Percentiles rank a stretch among this genome's conserved stretches.
These are phyloP conservation scores for Conops quadrifasciatus DNA, from an alignment of 2,888 invertebrate species.

Conservation along the genomic window DNA sequence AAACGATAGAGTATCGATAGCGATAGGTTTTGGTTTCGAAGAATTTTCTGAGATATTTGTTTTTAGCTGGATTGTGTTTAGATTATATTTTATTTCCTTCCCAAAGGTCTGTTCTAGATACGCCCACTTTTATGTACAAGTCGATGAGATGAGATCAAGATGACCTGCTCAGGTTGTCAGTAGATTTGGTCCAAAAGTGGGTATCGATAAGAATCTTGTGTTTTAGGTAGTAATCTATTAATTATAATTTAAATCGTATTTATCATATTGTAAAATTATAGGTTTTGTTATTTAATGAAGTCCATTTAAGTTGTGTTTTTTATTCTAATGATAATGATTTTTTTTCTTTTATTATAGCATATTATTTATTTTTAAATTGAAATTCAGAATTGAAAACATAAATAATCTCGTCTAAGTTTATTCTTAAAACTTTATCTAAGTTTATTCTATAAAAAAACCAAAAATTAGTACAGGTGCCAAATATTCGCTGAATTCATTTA, in stretches of 20 bases:
- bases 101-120: background rate
- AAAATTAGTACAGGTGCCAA: too few relatives aligned
- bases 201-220: background rate
- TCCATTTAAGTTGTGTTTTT: too few relatives aligned
- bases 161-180: constrained; percentile 16
- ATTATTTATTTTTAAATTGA: too few relatives aligned
- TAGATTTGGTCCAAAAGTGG: constrained; percentile 32
- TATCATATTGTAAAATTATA: constrained; percentile 25
- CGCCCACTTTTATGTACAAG: constrained; percentile 24
- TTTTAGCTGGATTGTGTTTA: background rate
- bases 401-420: too few relatives aligned
- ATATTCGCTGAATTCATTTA: too few relatives aligned
- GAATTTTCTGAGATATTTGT: background rate
- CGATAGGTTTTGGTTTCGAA: constrained; percentile 23
- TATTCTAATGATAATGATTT: too few relatives aligned
- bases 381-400: too few relatives aligned
- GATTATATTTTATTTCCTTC: background rate
- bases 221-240: background rate
- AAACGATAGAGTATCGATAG: too few relatives aligned
- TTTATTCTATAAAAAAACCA: too few relatives aligned
- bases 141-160: constrained; percentile 17
- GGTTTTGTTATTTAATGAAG: constrained; percentile 28
- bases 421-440: too few relatives aligned
- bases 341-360: too few relatives aligned
- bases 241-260: constrained; percentile 30